A percentile compares a stretch with the other conserved stretches of the same genome.
phyloP scores from a whole-genome alignment of 2,113 vertebrate species.

The Rattus norvegicus region DNA sequence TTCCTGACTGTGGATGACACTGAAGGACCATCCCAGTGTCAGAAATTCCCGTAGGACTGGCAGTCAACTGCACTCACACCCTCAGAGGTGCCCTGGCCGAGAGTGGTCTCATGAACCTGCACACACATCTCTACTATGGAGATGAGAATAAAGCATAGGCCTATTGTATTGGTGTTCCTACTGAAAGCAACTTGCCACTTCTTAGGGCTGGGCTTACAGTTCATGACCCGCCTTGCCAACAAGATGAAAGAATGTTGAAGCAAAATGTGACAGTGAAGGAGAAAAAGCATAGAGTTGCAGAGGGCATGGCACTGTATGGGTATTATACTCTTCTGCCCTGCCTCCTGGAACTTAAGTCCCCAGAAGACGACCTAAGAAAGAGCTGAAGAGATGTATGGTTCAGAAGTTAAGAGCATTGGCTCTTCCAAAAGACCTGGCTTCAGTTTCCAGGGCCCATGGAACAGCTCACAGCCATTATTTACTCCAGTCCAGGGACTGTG shows the following conservation, averaged over 20 bases:
- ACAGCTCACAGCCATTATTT: background rate
- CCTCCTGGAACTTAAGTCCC: background rate
- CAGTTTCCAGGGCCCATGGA: background rate
- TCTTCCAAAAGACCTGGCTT: background rate
- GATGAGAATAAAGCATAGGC: background rate
- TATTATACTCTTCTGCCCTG: background rate
- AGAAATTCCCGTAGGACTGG: background rate
- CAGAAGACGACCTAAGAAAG: conserved; percentile 24
- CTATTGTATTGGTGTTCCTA: background rate
- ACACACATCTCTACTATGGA: background rate
- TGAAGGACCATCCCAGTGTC: background rate
- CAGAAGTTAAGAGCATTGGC: background rate
- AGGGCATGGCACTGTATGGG: background rate
- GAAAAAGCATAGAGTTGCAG: background rate
- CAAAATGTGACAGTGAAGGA: background rate
- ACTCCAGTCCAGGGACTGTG: background rate
- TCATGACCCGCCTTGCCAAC: background rate
- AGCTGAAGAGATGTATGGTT: background rate
- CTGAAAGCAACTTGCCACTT: background rate
- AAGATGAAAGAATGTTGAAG: background rate
- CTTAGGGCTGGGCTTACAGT: conserved; percentile 3
- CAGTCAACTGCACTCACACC: background rate
- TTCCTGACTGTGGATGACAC: background rate
- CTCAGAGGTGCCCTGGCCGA: background rate
- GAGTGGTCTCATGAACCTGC: background rate